Evolutionary conservation across 2,797 vertebrate species (phyloP), one percentile per base, ranked within the genome.

Genomic region (Vultur gryphus): DNA sequence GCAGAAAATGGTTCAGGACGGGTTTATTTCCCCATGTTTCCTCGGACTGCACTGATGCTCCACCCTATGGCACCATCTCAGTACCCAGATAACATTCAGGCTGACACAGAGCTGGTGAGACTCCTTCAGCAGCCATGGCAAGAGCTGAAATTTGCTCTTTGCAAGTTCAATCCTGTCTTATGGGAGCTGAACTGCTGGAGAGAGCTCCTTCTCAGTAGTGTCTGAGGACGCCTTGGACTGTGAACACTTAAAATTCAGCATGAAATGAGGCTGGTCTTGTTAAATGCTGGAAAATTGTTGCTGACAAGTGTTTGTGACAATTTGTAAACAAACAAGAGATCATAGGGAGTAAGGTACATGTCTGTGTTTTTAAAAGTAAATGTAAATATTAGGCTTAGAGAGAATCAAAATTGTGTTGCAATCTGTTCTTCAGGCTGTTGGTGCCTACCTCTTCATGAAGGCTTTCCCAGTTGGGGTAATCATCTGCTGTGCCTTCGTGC

Each of bases 161-260:
- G 12, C 3, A 23, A 26, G 21, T 61, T 89, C 1, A 0, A 0
- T 52, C 39, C 35, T 4, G 0, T 35, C 8, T 76, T 49, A 39
- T 1, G 5, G 61, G 28, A 81, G 20, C 20, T 71, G 39, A 55
- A 15, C 48, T 69, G 33, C n/a, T 65, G 54, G n/a, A 41, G 11
- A n/a, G 2, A 57, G 21, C 11, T 75, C 11, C 15, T 72, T 75
- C 29, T 7, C 16, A 1, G 46, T 44, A 29, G 16, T 69, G 28
- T 76, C 62, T 88, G 39, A 87, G 52, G 61, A 25, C 7, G 8
- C 41, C 24, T 80, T 88, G 70, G n/a, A 7, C 59, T 54, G 65
- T 57, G 43, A 87, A 71, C 5, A 6, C 33, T 91, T 91, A 44
- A 91, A 79, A 80, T 79, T 55, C 55, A 78, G 59, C 55, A 26